Base-by-base conservation (phyloP, 2,888 invertebrate genomes). In the Chalcosyrphus nemorum region DNA sequence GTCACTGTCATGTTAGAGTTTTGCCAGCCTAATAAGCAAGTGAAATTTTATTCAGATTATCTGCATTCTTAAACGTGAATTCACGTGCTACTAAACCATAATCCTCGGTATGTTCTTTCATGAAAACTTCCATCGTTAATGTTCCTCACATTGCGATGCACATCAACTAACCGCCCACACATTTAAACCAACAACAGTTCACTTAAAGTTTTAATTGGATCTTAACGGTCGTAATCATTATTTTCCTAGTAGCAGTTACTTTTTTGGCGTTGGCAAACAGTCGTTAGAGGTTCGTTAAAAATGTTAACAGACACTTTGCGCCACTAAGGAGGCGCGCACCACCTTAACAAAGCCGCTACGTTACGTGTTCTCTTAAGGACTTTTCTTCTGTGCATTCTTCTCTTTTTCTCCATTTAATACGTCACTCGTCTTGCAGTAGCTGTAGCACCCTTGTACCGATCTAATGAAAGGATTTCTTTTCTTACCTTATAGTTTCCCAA, bases 281-380 rank as follows among this genome's bases (percentile, higher is more conserved):
- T 84, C 82, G 82, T 84, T 80, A 84, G 82, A 84, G 82, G 80
- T 84, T 84, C 82, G 82, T 84, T 84, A 84, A 84, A 84, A 84
- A 84, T 84, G 82, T 84, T 84, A 80, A 80, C 82, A 84, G 82
- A 80, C 80, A 84, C 82, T 84, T 84, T 84, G 78, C 57, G 74
- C 74, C 32, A 63, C 68, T 81, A 59, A 63, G 63, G 68, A 68
- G 41, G 57, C 38, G 27, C 32, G 7, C 13, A n/a, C 32, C 66
- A 13, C 56, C 50, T n/a, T 66, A 6, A 43, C 56, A 75, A 68
- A 54, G 61, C 61, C 17, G n/a, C 7, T 50, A 27, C 41, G 15
- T 41, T 59, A n/a, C n/a, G n/a, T n/a, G n/a, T n/a, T 45, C 38
- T 29, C 47, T 45, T 7, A 50, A 75, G 45, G 54, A 75, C 61